Percentiles rank a stretch among this genome's conserved stretches.
Conservation (phyloP, 2,888 invertebrate genomes). For the Unio pictorum region DNA sequence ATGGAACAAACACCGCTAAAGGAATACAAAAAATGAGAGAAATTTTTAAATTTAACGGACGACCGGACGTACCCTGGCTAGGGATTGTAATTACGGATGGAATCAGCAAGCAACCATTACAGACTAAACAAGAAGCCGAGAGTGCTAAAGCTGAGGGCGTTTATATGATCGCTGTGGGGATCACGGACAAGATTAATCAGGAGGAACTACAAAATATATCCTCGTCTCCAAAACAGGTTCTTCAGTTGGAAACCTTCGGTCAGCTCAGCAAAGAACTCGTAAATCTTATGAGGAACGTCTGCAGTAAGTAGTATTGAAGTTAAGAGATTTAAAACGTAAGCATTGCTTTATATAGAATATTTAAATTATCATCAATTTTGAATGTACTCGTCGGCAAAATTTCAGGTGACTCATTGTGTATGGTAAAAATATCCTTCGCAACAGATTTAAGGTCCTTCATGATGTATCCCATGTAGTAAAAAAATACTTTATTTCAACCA, state of each 20-base stretch:
- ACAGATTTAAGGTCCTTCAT: too few relatives aligned
- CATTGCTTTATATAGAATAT: too few relatives aligned
- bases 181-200: slow-evolving; percentile 61
- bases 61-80: slow-evolving; percentile 61
- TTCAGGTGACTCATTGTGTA: too few relatives aligned
- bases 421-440: too few relatives aligned
- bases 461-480: too few relatives aligned
- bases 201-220: slow-evolving; percentile 58
- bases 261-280: slow-evolving; percentile 27
- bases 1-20: slow-evolving; percentile 37
- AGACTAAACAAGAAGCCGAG: slow-evolving; percentile 66
- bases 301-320: slow-evolving; percentile 25
- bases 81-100: slow-evolving; percentile 71
- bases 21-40: slow-evolving; percentile 39
- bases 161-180: slow-evolving; percentile 67
- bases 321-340: too few relatives aligned
- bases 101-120: slow-evolving; percentile 53
- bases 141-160: slow-evolving; percentile 59
- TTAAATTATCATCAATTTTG: too few relatives aligned
- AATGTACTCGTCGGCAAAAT: too few relatives aligned
- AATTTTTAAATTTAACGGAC: slow-evolving; percentile 28
- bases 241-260: slow-evolving; percentile 30
- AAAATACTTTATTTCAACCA: too few relatives aligned
- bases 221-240: slow-evolving; percentile 38
- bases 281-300: slow-evolving; percentile 31